phyloP scores from a whole-genome alignment of 1,140 invertebrate species.

The Saccostrea echinata region DNA sequence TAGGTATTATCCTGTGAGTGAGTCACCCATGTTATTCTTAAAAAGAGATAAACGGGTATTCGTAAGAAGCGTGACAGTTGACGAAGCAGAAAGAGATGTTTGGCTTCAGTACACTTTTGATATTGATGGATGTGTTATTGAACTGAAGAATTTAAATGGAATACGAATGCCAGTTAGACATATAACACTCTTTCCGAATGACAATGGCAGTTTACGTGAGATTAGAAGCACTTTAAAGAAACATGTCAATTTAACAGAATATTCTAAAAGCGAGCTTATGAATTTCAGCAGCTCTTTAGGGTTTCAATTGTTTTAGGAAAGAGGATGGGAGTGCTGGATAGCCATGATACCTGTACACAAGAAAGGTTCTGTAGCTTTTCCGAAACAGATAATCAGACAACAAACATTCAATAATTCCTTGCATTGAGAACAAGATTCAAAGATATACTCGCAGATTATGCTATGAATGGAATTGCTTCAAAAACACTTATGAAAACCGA shows the following conservation, averaged over 20 bases:
- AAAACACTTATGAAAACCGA: background rate
- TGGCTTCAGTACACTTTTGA: too few relatives aligned
- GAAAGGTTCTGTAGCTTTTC: background rate
- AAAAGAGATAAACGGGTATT: too few relatives aligned
- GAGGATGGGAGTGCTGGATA: conserved; percentile 41
- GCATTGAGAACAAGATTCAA: background rate
- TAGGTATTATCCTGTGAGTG: too few relatives aligned
- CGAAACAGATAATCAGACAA: background rate
- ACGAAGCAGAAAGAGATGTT: too few relatives aligned
- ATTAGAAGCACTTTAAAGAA: background rate
- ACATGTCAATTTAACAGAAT: background rate
- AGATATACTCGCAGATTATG: background rate
- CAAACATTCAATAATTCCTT: background rate
- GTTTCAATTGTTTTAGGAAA: background rate
- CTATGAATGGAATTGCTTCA: background rate
- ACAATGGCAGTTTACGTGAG: too few relatives aligned
- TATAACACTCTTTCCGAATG: too few relatives aligned
- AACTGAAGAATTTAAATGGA: too few relatives aligned
- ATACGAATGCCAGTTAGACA: too few relatives aligned
- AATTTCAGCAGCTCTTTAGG: conserved; percentile 12
- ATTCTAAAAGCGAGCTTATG: background rate
- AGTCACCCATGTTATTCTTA: too few relatives aligned
- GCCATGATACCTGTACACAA: conserved; percentile 1
- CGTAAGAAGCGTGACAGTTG: too few relatives aligned
- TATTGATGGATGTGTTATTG: too few relatives aligned